Conservation (phyloP, 2,113 vertebrate species). For the Micromys minutus region DNA sequence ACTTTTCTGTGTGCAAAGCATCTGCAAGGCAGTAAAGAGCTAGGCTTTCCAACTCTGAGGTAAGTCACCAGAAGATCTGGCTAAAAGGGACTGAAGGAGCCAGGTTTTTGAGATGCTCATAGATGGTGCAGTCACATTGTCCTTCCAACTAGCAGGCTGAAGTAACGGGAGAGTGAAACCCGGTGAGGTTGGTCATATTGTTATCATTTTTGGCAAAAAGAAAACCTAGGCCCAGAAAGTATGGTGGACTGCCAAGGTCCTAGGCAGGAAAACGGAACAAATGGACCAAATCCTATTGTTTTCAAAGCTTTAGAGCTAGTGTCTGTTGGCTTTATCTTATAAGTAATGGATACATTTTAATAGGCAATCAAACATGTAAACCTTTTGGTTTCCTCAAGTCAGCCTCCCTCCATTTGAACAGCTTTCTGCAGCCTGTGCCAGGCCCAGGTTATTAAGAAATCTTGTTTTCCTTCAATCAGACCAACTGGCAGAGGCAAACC, state of each 20-base stretch:
- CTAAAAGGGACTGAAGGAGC: neutral
- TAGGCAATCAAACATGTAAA: neutral
- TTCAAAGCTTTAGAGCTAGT: neutral
- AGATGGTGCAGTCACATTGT: neutral
- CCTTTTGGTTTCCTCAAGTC: slow-evolving; percentile 26
- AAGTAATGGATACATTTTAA: slow-evolving; percentile 62
- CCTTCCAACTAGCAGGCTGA: neutral
- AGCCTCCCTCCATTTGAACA: slow-evolving; percentile 47
- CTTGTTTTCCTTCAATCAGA: slow-evolving; percentile 64
- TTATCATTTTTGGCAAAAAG: neutral
- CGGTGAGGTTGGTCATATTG: neutral
- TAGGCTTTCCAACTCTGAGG: neutral
- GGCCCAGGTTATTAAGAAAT: slow-evolving; percentile 43
- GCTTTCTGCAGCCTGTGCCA: neutral
- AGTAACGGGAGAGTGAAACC: neutral
- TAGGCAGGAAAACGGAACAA: neutral
- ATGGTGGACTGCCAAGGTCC: neutral
- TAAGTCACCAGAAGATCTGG: neutral
- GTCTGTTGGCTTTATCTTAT: neutral
- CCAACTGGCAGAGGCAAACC: slow-evolving; percentile 5
- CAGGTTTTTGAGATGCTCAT: neutral
- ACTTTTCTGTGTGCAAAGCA: neutral
- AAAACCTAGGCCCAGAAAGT: neutral
- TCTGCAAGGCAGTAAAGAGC: neutral
- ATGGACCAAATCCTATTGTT: neutral